phyloP scores from a whole-genome alignment of 2,888 invertebrate species.

The Acanthosepion esculentum region DNA sequence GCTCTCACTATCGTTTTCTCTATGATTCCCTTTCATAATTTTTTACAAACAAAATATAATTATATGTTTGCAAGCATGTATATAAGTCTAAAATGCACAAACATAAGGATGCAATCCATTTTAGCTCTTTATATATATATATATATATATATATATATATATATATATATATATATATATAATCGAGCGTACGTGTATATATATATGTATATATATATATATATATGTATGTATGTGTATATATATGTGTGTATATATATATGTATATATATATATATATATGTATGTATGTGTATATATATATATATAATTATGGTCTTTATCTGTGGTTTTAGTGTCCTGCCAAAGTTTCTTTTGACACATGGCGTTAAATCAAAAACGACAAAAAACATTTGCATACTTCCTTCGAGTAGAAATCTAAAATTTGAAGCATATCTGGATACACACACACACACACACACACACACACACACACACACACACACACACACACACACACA shows the following conservation, averaged over 20 bases:
- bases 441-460: no score
- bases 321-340: not conserved
- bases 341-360: not conserved
- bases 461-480: no score
- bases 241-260: not conserved
- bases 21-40: no score
- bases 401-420: not conserved
- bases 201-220: not conserved
- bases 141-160: not conserved
- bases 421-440: no score
- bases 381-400: not conserved
- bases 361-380: slow-evolving; percentile 33
- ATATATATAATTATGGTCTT: not conserved
- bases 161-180: not conserved
- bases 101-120: no score
- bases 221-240: not conserved
- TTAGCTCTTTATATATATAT: no score
- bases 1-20: no score
- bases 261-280: not conserved
- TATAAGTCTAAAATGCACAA: no score
- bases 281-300: not conserved
- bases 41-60: no score
- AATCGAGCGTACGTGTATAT: not conserved
- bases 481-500: no score
- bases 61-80: no score